Base-by-base conservation (phyloP, 1,140 invertebrate genomes). In the Diorhabda carinulata region DNA sequence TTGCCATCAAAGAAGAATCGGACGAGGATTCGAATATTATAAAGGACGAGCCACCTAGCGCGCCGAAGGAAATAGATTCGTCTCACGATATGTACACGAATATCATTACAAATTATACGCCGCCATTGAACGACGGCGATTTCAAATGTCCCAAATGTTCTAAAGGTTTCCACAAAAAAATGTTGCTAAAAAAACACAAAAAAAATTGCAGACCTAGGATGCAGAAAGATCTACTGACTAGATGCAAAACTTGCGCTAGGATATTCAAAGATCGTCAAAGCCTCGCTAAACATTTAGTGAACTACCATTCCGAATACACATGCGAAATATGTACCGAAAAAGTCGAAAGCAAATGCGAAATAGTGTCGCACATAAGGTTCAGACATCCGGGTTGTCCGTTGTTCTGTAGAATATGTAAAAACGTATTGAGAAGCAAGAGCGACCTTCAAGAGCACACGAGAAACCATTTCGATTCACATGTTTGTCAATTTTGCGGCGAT, bases 401-500 rank as follows among this genome's bases (percentile, higher is more conserved):
- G 70, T 77, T 87, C 40, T 80, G 57, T 83, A 82, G 41, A 83
- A 83, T 80, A 43, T 88, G 87, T 72, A 82, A 81, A 4, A 86
- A 86, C 71, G 79, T 88, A 0, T 82, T 89, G 44, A 78, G 87
- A 6, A 85, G 83, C 0, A 85, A 84, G 68, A 82, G 83, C 25
- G 86, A 88, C 74, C 72, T 87, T 2, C 80, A 84, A 42, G 78
- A 81, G 4, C 87, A 88, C 75, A 78, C 80, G 41, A 81, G 82
- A 42, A 84, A 87, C 72, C 87, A 88, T 70, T 81, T 82, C 25
- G 82, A 79, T 25, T 82, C 83, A 0, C 84, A 85, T 62, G 82
- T 86, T n/a, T 88, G 87, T 68, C 85, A 86, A 65, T 87, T 87
- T 68, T 88, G 87, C 69, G 87, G 84, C 3, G 87, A 88, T 72